Base-by-base conservation (phyloP, 2,797 vertebrate genomes). In the Chaetodon trifasciatus region DNA sequence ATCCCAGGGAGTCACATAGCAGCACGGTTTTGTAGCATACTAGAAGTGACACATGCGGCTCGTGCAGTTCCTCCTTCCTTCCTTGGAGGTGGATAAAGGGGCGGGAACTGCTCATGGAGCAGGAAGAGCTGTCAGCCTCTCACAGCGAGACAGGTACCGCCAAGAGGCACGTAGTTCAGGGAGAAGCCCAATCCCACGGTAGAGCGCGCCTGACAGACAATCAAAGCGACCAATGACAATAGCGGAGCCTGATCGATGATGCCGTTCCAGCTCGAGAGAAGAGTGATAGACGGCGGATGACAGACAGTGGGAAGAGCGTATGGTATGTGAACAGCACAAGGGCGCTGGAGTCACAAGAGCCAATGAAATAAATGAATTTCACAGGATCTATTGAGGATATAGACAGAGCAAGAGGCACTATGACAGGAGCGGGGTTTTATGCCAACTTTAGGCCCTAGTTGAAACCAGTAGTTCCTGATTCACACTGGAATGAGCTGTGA, bases 101-200 rank as follows among this genome's bases (percentile, higher is more conserved):
- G 90, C 81, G 92, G 92, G 84, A 86, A 19, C 28, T 76, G 58
- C 23, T 71, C n/a, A 61, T 24, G 79, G 74, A 90, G 75, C 86
- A 82, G 91, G 90, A 93, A 92, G 92, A 56, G 40, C 79, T 53
- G 60, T 83, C 92, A 91, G 84, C 97, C 97, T 96, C 91, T 97
- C 95, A 96, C 84, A 90, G 74, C 90, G 86, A 94, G 97, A 97
- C 97, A 97, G 96, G 95, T 97, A 96, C 85, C 64, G 88, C 52
- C 67, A 87, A 83, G 89, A 78, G 87, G 84, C 84, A 72, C 86
- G 10, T 39, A 1, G 69, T 69, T 52, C 50, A 61, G 6, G 44
- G 17, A 24, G 1, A 4, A 1, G 55, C 1, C 94, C 91, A 95
- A 94, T 94, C 73, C 15, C 24, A 24, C 9, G 15, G 9, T 1